Conservation (phyloP, 2,888 invertebrate species). For the Nemotelus pantherinus region DNA sequence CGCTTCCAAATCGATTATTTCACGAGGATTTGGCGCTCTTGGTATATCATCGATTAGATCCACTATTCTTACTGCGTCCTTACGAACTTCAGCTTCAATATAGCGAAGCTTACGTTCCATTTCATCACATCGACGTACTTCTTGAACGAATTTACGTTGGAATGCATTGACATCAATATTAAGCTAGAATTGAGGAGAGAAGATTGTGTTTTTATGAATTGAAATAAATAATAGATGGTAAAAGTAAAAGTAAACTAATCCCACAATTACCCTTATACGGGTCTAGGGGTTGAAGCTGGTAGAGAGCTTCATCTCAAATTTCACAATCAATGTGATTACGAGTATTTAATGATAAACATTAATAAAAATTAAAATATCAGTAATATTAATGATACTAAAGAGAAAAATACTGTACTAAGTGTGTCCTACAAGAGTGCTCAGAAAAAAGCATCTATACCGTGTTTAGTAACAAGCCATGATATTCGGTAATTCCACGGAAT, state of each 20-base stretch:
- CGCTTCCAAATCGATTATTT: slow-evolving; percentile 81
- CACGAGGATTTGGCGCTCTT: slow-evolving; percentile 77
- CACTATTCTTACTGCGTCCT: slow-evolving; percentile 76
- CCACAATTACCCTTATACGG: not conserved
- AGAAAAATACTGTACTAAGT: too few species aligned
- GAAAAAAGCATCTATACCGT: too few species aligned
- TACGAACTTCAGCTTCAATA: slow-evolving; percentile 80
- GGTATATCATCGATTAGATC: slow-evolving; percentile 72
- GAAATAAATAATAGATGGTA: not conserved
- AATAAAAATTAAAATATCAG: too few species aligned
- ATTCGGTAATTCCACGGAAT: too few species aligned
- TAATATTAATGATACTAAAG: too few species aligned
- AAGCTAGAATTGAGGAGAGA: slow-evolving; percentile 67
- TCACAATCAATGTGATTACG: too few species aligned
- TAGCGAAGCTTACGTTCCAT: slow-evolving; percentile 83
- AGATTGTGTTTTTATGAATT: not conserved
- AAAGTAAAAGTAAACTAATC: not conserved
- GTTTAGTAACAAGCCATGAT: too few species aligned
- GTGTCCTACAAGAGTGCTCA: too few species aligned
- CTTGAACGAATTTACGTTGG: slow-evolving; percentile 85
- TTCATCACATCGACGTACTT: slow-evolving; percentile 85
- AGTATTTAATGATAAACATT: too few species aligned
- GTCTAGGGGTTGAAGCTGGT: too few species aligned
- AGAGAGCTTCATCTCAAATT: too few species aligned
- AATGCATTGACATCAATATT: slow-evolving; percentile 82